Base-by-base conservation (phyloP, 2,888 invertebrate species). In the Melinaea marsaeus region DNA sequence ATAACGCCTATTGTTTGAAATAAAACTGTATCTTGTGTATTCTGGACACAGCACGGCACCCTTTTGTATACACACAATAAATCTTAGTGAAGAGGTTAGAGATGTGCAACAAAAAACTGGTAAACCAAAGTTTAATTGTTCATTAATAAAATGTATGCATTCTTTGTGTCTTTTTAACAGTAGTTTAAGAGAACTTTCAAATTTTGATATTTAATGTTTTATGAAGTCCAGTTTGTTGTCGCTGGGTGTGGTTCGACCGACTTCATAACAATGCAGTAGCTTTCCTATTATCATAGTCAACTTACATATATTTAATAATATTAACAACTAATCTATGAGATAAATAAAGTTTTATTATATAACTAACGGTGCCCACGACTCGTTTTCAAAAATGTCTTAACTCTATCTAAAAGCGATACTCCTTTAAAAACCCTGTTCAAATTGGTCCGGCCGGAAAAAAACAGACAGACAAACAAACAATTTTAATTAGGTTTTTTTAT, bases 211-310 rank as follows among this genome's bases (percentile, higher is more conserved):
- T 74, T 75, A 74, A 72, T 73, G 71, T 75, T 73, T 74, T 74
- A 75, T 73, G 74, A 74, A 70, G 67, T 48, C 22, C 22, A 22
- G 22, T 48, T 48, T 83, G 82, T 85, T 86, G 84, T 86, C 84
- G 82, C 76, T 74, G 77, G 81, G 80, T 76, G 82, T 83, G 84
- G 85, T 86, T 83, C 83, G 79, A 79, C 80, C 68, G 79, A 83
- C 87, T 87, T 86, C 86, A 75, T 79, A 82, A 88, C 85, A 88
- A 87, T 85, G 85, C 83, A 74, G 75, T 76, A 79, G 75, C 76
- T 77, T 76, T 37, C 22, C 13, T 48, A 48, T 48, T n/a, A 48
- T 48, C 66, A 69, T 67, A 66, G 62, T 64, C 64, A 65, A 68
- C 66, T 63, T 61, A 60, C 62, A 59, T 22, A 22, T 22, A 22